Conservation (phyloP, 1,140 invertebrate genomes). For the Drosophila kohkoa region DNA sequence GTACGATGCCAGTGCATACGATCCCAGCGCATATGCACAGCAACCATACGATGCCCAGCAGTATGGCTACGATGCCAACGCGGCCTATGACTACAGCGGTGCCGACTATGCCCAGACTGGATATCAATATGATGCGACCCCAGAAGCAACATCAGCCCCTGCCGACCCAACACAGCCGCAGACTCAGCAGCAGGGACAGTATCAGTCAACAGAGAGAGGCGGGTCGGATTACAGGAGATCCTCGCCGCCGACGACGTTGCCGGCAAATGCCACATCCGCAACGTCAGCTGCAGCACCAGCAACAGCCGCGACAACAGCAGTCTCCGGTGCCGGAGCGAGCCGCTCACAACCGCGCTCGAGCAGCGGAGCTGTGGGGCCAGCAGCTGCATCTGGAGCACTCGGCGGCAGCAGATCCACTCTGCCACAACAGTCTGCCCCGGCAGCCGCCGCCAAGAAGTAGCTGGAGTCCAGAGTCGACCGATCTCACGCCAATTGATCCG, state of each 20-base stretch:
- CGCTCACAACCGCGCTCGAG: constrained; percentile 78
- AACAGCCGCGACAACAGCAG: constrained; percentile 34
- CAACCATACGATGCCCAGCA: constrained; percentile 74
- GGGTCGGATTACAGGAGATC: constrained; percentile 62
- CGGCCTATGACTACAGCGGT: constrained; percentile 58
- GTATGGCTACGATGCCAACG: constrained; percentile 63
- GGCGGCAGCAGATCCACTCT: constrained; percentile 70
- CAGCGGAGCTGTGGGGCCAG: constrained; percentile 79
- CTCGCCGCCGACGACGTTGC: constrained; percentile 53
- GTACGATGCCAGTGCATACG: constrained; percentile 77
- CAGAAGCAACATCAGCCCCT: constrained; percentile 49
- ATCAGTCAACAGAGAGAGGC: constrained; percentile 40
- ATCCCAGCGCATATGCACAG: constrained; percentile 67
- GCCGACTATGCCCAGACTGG: constrained; percentile 70
- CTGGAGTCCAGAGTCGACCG: constrained; percentile 60
- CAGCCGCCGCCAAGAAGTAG: constrained; percentile 80
- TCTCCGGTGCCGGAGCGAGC: constrained; percentile 61
- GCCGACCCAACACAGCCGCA: constrained; percentile 41
- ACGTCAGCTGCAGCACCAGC: constrained; percentile 21
- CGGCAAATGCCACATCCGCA: constrained; percentile 34
- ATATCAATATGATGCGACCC: constrained; percentile 64
- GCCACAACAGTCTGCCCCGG: constrained; percentile 84
- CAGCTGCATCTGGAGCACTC: constrained; percentile 68
- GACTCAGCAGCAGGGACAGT: constrained; percentile 29
- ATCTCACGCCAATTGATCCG: constrained; percentile 52